Evolutionary conservation across 2,113 vertebrate species (phyloP).

Genomic region (Podocnemis expansa): DNA sequence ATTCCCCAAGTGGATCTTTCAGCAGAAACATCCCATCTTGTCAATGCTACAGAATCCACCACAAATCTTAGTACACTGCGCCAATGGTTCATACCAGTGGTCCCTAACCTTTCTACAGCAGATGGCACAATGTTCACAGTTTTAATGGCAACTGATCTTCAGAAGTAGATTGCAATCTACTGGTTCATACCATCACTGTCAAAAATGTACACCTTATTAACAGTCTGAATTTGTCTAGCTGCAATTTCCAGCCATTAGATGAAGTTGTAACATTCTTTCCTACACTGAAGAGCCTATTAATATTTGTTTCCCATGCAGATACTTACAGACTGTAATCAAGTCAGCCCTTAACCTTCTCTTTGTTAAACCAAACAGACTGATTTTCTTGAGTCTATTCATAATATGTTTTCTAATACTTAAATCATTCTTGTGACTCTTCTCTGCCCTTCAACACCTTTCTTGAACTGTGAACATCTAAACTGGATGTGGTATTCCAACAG

Average conservation of each 20-base stretch:
- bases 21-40: too few relatives aligned
- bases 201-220: neutral
- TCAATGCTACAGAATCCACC: too few relatives aligned
- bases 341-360: neutral
- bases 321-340: neutral
- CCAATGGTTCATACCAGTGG: neutral
- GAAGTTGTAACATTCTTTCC: neutral
- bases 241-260: neutral
- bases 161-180: too few relatives aligned
- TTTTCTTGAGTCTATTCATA: neutral
- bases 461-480: neutral
- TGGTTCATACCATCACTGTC: neutral
- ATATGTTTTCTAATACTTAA: neutral
- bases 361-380: neutral
- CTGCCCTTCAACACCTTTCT: neutral
- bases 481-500: neutral
- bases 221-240: neutral
- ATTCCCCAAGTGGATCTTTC: neutral
- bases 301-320: neutral
- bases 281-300: neutral
- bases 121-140: too few relatives aligned
- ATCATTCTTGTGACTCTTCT: neutral
- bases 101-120: too few relatives aligned
- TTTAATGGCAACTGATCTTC: too few relatives aligned
- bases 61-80: neutral